Base-by-base conservation (phyloP, 2,888 invertebrate species). In the Tenthredo mesomela region DNA sequence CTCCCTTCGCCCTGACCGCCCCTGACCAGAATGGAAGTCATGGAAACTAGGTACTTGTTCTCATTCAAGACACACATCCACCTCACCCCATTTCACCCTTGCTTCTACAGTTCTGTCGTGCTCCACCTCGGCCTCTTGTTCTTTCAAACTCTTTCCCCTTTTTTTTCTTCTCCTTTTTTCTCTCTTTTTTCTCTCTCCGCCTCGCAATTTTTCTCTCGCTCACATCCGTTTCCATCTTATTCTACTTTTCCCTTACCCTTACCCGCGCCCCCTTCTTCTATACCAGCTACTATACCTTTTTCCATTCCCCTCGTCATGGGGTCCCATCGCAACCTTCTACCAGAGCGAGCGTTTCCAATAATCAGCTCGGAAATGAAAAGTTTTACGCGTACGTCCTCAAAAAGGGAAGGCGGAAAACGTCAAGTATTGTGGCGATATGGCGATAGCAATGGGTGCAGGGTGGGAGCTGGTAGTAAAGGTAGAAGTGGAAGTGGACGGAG, bases 301-400 rank as follows among this genome's bases (percentile, higher is more conserved):
- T 15, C 25, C 25, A 2, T 18, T 33, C 47, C 33, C 54, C 18
- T 10, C 78, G 54, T 6, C 54, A 7, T 33, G 18, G 54, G 12
- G 12, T 33, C 33, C 58, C 54, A 33, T 78, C 80, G 61, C 61
- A 61, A 61, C 25, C 40, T 54, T 80, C 61, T 40, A 10, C 58
- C 80, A 12, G 61, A 61, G 61, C 58, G 61, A 21, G 40, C 61
- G 61, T 80, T 80, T 80, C 80, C 80, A 80, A 80, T 80, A 80
- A 80, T 80, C 80, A 80, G 80, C 80, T 80, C 80, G 80, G 80
- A 80, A 80, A 80, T 80, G 80, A 80, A 80, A 80, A 80, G 80
- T 80, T 80, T 80, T 80, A 80, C 58, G 80, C 80, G 80, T 80
- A 80, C 40, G 29, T 40, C 77, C 40, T 61, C 58, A 50, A 50